A percentile compares a stretch with the other conserved stretches of the same genome.
Conservation (phyloP, 2,888 invertebrate species). For the Calameuta filiformis region DNA sequence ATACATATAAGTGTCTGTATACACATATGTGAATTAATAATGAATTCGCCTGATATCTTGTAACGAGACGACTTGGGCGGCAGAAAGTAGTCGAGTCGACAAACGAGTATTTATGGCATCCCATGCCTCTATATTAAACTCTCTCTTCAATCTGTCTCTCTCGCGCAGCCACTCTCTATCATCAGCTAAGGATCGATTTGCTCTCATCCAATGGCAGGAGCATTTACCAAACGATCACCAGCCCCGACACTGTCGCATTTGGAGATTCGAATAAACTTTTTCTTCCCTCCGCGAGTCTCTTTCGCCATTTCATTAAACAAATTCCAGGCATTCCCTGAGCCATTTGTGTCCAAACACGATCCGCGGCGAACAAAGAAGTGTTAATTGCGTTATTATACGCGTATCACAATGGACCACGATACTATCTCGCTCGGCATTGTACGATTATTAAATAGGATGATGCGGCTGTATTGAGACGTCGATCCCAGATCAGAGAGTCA, state of each 20-base stretch:
- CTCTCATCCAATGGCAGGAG: neutral
- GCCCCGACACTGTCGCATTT: neutral
- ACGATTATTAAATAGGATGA: constrained; percentile 65
- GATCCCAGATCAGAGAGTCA: constrained; percentile 32
- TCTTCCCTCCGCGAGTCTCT: neutral
- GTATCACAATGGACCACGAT: constrained; percentile 22
- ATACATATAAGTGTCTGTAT: neutral
- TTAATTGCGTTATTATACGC: constrained; percentile 62
- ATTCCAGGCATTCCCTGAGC: constrained; percentile 33
- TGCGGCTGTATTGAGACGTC: constrained; percentile 58
- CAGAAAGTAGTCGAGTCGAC: constrained; percentile 34
- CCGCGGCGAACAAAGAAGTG: constrained; percentile 52
- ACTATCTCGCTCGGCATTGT: constrained; percentile 44
- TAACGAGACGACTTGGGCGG: constrained; percentile 27
- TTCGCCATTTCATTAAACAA: constrained; percentile 8
- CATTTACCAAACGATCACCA: neutral
- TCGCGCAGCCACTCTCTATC: neutral
- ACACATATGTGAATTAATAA: constrained; percentile 29
- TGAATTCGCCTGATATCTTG: constrained; percentile 30
- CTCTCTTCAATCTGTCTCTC: constrained; percentile 15
- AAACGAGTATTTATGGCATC: constrained; percentile 61
- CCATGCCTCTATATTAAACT: constrained; percentile 47
- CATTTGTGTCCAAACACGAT: constrained; percentile 41
- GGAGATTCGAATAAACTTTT: no score
- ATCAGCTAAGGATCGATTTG: constrained; percentile 1